These are phyloP conservation scores for Saturnia pavonia DNA, from an alignment of 2,888 invertebrate genomes.

Conservation along the genomic window DNA sequence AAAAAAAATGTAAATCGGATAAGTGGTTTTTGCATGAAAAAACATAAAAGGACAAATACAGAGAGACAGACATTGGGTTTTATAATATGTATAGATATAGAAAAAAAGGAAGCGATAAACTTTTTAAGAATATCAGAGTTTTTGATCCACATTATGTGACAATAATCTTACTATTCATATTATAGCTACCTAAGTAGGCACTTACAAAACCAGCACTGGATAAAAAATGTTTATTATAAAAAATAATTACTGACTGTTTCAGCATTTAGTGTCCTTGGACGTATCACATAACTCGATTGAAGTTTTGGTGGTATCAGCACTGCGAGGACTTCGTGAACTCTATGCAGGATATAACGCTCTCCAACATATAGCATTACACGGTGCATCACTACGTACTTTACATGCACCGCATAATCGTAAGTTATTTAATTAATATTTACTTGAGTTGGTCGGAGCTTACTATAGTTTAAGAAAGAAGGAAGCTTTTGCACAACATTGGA, in stretches of 20 bases:
- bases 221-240: not conserved
- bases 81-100: no score
- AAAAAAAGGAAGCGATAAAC: no score
- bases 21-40: no score
- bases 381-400: slow-evolving; percentile 87
- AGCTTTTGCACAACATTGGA: not conserved
- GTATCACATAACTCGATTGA: slow-evolving; percentile 93
- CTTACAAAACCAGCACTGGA: no score
- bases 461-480: not conserved
- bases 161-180: no score
- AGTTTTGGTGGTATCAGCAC: slow-evolving; percentile 89
- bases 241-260: slow-evolving; percentile 45
- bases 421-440: slow-evolving; percentile 28
- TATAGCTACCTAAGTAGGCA: no score
- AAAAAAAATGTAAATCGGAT: no score
- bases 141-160: no score
- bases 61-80: no score
- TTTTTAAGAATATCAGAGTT: no score
- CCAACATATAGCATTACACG: slow-evolving; percentile 89
- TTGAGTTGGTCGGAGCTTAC: not conserved
- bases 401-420: slow-evolving; percentile 92
- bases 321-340: slow-evolving; percentile 88
- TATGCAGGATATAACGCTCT: slow-evolving; percentile 90
- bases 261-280: slow-evolving; percentile 91
- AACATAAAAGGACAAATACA: no score